A percentile compares a stretch with the other conserved stretches of the same genome.
phyloP scores from a whole-genome alignment of 1,140 invertebrate species.

The Zeugodacus cucurbitae region DNA sequence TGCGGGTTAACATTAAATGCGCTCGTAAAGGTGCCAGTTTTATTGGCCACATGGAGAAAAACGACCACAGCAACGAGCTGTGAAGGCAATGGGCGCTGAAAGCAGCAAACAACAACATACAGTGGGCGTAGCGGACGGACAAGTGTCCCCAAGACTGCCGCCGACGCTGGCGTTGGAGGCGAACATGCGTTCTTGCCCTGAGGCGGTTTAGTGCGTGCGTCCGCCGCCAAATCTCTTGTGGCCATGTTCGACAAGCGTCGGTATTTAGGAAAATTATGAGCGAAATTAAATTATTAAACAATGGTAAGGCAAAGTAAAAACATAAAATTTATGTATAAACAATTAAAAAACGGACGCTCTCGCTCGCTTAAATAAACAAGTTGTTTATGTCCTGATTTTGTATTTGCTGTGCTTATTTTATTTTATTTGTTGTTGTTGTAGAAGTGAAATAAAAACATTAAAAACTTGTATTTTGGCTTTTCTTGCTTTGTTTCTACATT shows the following conservation, averaged over 20 bases:
- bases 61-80: not conserved
- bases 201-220: not conserved
- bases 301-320: not conserved
- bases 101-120: not conserved
- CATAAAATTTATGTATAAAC: slow-evolving; percentile 13
- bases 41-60: slow-evolving; percentile 14
- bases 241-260: not conserved
- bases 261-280: slow-evolving; percentile 14
- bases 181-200: not conserved
- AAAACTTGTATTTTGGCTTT: not conserved
- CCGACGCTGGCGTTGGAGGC: too few species aligned
- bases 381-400: not conserved
- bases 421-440: not conserved
- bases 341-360: not conserved
- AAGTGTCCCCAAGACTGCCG: not conserved
- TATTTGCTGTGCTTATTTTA: not conserved
- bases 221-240: slow-evolving; percentile 11
- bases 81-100: not conserved
- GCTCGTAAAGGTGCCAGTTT: slow-evolving; percentile 40
- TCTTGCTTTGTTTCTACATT: not conserved
- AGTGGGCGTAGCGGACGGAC: not conserved
- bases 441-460: not conserved
- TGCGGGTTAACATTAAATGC: not conserved
- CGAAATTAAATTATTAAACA: slow-evolving; percentile 20
- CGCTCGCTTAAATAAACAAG: slow-evolving; percentile 14